Conservation (phyloP, 2,888 invertebrate genomes). For the Xestia rhomboidea region DNA sequence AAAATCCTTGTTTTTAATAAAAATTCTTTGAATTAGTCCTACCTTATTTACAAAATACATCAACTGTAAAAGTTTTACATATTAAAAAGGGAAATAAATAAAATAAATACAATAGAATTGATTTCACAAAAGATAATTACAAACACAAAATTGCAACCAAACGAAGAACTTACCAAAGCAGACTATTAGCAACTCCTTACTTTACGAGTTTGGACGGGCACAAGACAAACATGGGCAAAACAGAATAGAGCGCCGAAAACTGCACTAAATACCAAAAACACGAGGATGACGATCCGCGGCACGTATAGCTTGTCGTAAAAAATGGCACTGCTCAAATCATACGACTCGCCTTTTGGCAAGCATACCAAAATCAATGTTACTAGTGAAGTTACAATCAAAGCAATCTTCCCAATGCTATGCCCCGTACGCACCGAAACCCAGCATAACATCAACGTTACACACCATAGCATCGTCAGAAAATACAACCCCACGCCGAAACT, state of each 20-base stretch:
- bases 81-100: background rate
- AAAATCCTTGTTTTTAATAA: no score
- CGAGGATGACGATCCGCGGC: conserved; percentile 77
- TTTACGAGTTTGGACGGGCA: conserved; percentile 81
- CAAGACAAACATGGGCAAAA: conserved; percentile 79
- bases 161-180: conserved; percentile 75
- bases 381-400: conserved; percentile 88
- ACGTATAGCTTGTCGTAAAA: conserved; percentile 86
- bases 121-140: background rate
- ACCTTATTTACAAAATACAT: conserved; percentile 15
- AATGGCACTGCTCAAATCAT: conserved; percentile 81
- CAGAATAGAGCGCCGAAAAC: conserved; percentile 76
- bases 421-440: conserved; percentile 92
- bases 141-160: conserved; percentile 56
- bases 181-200: conserved; percentile 77
- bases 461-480: conserved; percentile 92
- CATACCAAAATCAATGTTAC: conserved; percentile 91
- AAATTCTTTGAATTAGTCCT: no score
- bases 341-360: conserved; percentile 90
- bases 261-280: conserved; percentile 77
- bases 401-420: conserved; percentile 92
- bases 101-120: no score
- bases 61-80: background rate
- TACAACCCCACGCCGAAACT: conserved; percentile 92
- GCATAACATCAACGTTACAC: conserved; percentile 91